Percentiles rank a stretch among this genome's conserved stretches.
phyloP scores from a whole-genome alignment of 2,797 vertebrate genomes.

The Tragelaphus eurycerus region DNA sequence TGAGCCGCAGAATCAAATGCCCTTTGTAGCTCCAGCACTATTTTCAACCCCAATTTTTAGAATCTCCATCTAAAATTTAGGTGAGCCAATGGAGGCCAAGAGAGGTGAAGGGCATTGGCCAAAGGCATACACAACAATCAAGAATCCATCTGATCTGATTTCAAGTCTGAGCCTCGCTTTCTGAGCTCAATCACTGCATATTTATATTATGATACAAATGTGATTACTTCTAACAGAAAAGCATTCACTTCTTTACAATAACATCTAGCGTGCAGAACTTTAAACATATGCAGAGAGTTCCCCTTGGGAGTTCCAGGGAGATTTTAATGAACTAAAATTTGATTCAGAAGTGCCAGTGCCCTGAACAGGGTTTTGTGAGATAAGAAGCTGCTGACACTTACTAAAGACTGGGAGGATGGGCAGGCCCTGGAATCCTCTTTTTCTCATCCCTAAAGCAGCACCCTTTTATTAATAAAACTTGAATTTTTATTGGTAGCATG shows the following conservation, averaged over 20 bases:
- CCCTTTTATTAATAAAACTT: background rate
- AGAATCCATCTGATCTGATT: background rate
- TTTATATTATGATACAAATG: background rate
- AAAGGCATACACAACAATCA: background rate
- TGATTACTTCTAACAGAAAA: background rate
- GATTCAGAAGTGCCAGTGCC: background rate
- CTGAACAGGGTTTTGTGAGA: background rate
- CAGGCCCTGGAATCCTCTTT: background rate
- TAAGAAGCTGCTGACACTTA: background rate
- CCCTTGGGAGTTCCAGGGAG: background rate
- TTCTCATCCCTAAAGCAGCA: background rate
- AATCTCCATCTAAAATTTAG: background rate
- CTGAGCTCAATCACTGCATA: background rate
- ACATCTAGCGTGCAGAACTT: background rate
- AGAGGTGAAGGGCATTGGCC: background rate
- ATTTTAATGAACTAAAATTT: constrained; percentile 45
- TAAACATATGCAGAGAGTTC: background rate
- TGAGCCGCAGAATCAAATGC: background rate
- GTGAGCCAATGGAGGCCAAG: background rate
- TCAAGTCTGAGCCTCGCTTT: background rate
- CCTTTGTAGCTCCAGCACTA: fast-evolving
- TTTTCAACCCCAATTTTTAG: background rate
- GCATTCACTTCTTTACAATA: background rate
- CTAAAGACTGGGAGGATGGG: background rate
- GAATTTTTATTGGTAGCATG: background rate